Evolutionary conservation across 2,797 vertebrate genomes (phyloP), one percentile per base, ranked within the genome.

Genomic region (Spinus pinus): DNA sequence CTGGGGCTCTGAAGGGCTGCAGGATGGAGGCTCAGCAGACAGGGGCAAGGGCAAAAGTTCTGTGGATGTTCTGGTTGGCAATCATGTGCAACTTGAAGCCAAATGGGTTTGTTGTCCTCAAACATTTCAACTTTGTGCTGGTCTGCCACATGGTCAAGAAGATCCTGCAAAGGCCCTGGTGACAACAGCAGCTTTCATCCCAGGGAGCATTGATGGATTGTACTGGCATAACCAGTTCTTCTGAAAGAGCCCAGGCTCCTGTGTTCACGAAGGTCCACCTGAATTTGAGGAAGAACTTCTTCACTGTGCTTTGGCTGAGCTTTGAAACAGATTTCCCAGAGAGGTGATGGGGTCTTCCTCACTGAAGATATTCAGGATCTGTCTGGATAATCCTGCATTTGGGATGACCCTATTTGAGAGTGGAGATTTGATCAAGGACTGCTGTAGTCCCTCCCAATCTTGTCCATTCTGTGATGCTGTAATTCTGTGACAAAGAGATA

Each of bases 11-110:
- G 46, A 31, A 8, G 46, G 14, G 21, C 37, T 35, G 31, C 25
- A 35, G 46, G 25, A 30, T 60, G 65, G 31, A 31, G 21, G 46
- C 3, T 42, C 46, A 60, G 21, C 21, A 60, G 21, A 10, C 5
- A 33, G 12, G 8, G 10, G 6, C 2, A 15, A 20, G 44, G 20
- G 10, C 0, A 1, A 37, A 37, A n/a, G 18, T 14, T 37, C 12
- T 31, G 27, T 25, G 56, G 12, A 4, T 46, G n/a, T 15, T 71
- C 47, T 62, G 22, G 22, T 15, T 51, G 47, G 9, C 14, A 53
- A 5, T 9, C 9, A 9, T 2, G 11, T 6, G 54, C 18, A 51
- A 6, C 17, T 11, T 7, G 31, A 21, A 42, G 17, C 46, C 25
- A 42, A 35, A 23, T 23, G 28, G 12, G 5, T 47, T 44, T 39